phyloP scores from a whole-genome alignment of 2,888 invertebrate genomes.

The Ptilodon capucinus region DNA sequence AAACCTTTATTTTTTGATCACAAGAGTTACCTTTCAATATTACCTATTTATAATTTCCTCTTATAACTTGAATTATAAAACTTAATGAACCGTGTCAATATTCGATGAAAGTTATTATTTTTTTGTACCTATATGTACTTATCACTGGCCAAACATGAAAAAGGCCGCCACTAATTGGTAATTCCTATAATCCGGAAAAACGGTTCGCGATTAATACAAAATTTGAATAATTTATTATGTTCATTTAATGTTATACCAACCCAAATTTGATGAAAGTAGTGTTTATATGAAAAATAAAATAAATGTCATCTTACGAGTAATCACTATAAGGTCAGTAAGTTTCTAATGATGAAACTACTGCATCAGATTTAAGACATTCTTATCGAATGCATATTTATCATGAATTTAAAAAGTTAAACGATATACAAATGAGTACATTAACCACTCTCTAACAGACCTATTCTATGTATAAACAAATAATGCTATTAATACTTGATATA shows the following conservation, averaged over 20 bases:
- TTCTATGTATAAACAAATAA: no score
- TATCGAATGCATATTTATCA: no score
- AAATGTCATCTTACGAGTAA: no score
- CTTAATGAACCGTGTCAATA: not conserved
- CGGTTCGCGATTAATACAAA: not conserved
- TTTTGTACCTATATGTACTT: not conserved
- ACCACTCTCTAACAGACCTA: no score
- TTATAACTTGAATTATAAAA: not conserved
- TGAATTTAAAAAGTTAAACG: no score
- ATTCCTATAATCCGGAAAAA: not conserved
- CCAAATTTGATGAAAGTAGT: not conserved
- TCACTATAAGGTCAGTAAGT: no score
- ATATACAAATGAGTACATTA: no score
- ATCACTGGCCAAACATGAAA: not conserved
- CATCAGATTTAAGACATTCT: no score
- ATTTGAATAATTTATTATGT: not conserved
- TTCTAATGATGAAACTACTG: no score
- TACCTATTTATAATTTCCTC: not conserved
- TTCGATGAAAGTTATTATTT: not conserved
- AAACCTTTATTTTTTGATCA: not conserved
- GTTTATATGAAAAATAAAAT: not conserved
- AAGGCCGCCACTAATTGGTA: not conserved
- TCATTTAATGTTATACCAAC: no score
- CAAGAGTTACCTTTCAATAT: not conserved
- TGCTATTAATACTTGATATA: no score